Conservation (phyloP, 1,140 invertebrate genomes). For the Amyelois transitella region DNA sequence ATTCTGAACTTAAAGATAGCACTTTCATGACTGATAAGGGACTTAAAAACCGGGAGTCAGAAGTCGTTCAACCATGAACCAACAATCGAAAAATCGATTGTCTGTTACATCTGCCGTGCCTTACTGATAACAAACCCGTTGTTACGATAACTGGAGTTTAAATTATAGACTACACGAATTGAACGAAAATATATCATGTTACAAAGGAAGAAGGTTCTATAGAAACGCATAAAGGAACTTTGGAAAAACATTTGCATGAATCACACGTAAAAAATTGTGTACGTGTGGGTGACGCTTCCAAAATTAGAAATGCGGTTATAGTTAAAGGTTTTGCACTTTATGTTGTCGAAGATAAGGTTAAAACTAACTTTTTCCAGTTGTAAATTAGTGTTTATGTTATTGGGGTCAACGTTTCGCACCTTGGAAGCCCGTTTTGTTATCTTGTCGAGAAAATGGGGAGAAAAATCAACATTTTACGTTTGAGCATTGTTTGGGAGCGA, state of each 20-base stretch:
- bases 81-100: constrained; percentile 31
- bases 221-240: neutral
- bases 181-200: constrained; percentile 11
- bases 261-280: constrained; percentile 6
- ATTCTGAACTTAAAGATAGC: neutral
- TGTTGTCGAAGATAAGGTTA: constrained; percentile 2
- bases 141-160: constrained; percentile 12
- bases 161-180: constrained; percentile 4
- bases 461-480: constrained; percentile 21
- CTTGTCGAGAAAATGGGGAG: constrained; percentile 39
- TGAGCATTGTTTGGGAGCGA: neutral
- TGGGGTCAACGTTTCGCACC: constrained; percentile 53
- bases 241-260: constrained; percentile 3
- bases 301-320: neutral
- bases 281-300: constrained; percentile 2
- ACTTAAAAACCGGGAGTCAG: neutral
- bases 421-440: constrained; percentile 47
- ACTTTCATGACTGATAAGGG: neutral
- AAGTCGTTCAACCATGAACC: neutral
- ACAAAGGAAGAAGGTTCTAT: neutral
- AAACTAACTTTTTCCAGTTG: constrained; percentile 6
- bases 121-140: constrained; percentile 33
- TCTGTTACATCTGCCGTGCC: constrained; percentile 27
- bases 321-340: constrained; percentile 2
- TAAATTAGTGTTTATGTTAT: constrained; percentile 20